These are phyloP conservation scores for Macropodus opercularis DNA, from an alignment of 2,797 vertebrate species.

Conservation along the genomic window DNA sequence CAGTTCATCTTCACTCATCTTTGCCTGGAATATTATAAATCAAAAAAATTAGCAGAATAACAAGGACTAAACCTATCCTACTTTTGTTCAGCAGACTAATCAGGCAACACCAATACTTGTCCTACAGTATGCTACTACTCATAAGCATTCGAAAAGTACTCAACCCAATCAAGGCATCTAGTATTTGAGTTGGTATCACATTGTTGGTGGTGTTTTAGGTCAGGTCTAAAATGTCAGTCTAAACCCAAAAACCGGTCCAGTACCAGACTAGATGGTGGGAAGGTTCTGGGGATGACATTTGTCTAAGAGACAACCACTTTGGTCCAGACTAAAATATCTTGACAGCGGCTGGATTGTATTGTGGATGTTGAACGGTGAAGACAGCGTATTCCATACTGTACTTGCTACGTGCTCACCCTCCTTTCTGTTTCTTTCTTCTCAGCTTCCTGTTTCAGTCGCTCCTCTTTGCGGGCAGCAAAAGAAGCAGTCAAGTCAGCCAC, in stretches of 20 bases:
- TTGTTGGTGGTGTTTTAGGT: too few relatives aligned
- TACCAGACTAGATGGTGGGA: too few relatives aligned
- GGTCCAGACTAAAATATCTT: too few relatives aligned
- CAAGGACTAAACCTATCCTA: not conserved
- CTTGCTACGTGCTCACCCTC: constrained; percentile 64
- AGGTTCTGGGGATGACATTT: too few relatives aligned
- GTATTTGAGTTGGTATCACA: too few relatives aligned
- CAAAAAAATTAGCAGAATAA: not conserved
- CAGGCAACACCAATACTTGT: too few relatives aligned
- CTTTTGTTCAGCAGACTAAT: too few relatives aligned
- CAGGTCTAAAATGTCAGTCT: too few relatives aligned
- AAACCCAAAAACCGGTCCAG: too few relatives aligned
- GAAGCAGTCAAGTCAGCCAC: constrained; percentile 80
- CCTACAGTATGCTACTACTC: not conserved
- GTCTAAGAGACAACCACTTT: too few relatives aligned
- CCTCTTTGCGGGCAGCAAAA: constrained; percentile 81
- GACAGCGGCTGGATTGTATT: not conserved
- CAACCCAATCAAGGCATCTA: too few relatives aligned
- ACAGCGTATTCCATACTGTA: not conserved
- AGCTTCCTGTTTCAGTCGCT: constrained; percentile 82
- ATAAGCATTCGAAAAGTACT: not conserved
- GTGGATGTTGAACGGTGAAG: not conserved
- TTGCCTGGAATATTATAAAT: constrained; percentile 56
- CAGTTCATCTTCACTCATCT: constrained; percentile 73
- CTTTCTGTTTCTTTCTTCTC: constrained; percentile 86